A percentile compares a stretch with the other conserved stretches of the same genome.
Conservation (phyloP, 2,797 vertebrate genomes). For the Rhinoraja longicauda region DNA sequence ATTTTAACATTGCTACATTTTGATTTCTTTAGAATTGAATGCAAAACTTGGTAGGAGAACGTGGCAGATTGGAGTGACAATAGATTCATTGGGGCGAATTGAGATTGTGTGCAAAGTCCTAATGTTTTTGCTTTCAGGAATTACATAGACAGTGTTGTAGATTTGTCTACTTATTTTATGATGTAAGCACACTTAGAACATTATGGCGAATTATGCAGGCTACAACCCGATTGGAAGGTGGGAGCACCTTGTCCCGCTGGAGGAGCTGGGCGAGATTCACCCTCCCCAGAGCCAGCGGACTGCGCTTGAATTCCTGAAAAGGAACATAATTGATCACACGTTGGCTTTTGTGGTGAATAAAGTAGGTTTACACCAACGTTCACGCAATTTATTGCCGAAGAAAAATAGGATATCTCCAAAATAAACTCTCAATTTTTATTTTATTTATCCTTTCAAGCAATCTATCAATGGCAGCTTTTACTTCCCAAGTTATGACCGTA, state of each 20-base stretch:
- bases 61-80: neutral
- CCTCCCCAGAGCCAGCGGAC: neutral
- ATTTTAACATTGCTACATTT: neutral
- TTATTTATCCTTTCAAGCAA: neutral
- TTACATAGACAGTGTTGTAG: neutral
- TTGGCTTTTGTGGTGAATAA: neutral
- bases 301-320: neutral
- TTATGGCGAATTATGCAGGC: neutral
- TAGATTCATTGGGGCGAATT: neutral
- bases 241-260: neutral
- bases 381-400: neutral
- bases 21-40: neutral
- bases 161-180: neutral
- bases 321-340: conserved; percentile 13
- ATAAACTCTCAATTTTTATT: neutral
- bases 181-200: neutral
- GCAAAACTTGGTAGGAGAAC: neutral
- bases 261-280: conserved; percentile 14
- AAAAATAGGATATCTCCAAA: neutral
- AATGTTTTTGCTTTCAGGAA: neutral
- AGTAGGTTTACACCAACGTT: neutral
- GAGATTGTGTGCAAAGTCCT: neutral
- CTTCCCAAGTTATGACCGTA: conserved; percentile 16
- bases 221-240: neutral
- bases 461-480: neutral